Conservation (phyloP, 2,113 vertebrate genomes). For the Pyrgilauda ruficollis region DNA sequence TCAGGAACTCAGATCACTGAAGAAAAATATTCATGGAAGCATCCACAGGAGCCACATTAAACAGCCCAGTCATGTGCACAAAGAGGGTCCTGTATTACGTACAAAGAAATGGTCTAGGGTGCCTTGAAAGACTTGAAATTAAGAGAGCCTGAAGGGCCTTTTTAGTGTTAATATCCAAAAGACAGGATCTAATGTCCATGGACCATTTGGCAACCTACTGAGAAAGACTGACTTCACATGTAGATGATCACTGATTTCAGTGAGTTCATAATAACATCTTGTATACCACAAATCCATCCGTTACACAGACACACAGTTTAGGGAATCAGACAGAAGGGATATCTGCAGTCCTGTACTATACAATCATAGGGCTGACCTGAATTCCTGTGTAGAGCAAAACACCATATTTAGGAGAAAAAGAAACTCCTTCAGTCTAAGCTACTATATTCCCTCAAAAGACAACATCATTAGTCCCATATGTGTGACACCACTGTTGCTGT, state of each 20-base stretch:
- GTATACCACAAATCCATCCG: neutral
- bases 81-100: neutral
- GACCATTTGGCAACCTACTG: neutral
- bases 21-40: neutral
- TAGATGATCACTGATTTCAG: neutral
- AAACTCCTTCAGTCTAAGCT: neutral
- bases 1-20: neutral
- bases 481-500: neutral
- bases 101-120: neutral
- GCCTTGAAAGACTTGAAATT: neutral
- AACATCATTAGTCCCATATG: neutral
- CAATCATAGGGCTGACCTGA: neutral
- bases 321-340: neutral
- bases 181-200: neutral
- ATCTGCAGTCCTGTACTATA: neutral
- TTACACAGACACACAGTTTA: neutral
- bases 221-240: neutral
- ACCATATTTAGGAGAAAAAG: neutral
- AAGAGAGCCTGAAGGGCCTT: neutral
- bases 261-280: neutral
- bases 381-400: neutral
- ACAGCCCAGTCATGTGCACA: neutral
- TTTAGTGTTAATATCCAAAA: neutral
- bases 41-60: rapidly evolving
- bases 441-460: neutral